phyloP scores from a whole-genome alignment of 2,888 invertebrate species.

The Hofmannophila pseudospretella region DNA sequence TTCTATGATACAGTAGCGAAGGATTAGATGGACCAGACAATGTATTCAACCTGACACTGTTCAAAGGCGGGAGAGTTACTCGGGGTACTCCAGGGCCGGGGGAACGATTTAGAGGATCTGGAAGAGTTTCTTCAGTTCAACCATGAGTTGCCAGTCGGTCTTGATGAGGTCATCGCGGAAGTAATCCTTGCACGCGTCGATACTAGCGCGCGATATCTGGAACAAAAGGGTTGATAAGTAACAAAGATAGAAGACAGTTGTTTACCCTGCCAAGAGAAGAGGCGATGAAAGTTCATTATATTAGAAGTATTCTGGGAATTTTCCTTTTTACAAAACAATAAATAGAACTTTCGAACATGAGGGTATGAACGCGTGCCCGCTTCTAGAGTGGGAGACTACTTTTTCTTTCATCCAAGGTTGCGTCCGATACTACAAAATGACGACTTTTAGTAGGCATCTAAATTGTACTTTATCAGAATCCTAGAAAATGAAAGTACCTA shows the following conservation, averaged over 20 bases:
- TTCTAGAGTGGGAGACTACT: no score
- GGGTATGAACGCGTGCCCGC: no score
- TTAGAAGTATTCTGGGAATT: no score
- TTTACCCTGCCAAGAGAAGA: no score
- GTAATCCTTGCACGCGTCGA: slow-evolving; percentile 99
- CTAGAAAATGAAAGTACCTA: no score
- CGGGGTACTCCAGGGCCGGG: slow-evolving; percentile 17
- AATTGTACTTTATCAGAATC: no score
- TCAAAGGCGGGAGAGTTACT: slow-evolving; percentile 35
- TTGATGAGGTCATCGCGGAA: slow-evolving; percentile 98
- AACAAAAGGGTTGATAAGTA: slow-evolving; percentile 32
- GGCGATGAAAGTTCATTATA: no score
- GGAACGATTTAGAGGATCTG: slow-evolving; percentile 87
- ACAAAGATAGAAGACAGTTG: neutral
- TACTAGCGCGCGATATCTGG: slow-evolving; percentile 97
- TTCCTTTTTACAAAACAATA: no score
- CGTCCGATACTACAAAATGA: no score
- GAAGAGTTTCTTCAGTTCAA: slow-evolving; percentile 98
- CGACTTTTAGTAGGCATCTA: no score
- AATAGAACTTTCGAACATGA: no score
- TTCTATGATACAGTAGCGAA: slow-evolving; percentile 44
- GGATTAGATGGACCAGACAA: slow-evolving; percentile 62
- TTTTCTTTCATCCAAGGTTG: no score
- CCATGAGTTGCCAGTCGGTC: slow-evolving; percentile 98
- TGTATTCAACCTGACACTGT: slow-evolving; percentile 23